Base-by-base conservation (phyloP, 2,113 vertebrate genomes). In the Serinus canaria region DNA sequence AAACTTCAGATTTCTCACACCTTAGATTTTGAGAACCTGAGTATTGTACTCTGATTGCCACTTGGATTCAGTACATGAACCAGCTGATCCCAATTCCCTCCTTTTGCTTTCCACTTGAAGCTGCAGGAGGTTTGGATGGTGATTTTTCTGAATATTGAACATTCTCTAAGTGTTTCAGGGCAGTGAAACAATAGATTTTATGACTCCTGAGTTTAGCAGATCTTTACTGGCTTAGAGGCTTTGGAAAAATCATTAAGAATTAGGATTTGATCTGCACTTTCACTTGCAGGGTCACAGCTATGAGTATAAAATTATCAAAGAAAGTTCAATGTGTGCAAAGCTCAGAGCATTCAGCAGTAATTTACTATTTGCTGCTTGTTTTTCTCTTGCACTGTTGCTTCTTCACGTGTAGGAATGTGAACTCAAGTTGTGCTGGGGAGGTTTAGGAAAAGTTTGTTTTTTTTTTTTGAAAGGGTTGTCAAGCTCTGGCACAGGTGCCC, bases 221-320 rank as follows among this genome's bases (percentile, higher is more conserved):
- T 59, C 75, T 85, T 88, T 80, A 20, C 33, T 90, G 67, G 59
- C 79, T 90, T 94, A 87, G 80, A 79, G 90, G 75, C 88, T 96
- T 92, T 91, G 78, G 74, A 75, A 91, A 85, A 85, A 85, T 89
- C 79, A 3, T 37, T 66, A 43, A 46, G 68, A 87, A 59, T 82
- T 80, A 74, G 64, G 70, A 67, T 86, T 69, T 85, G 74, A 76
- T 80, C 35, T 60, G 67, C 7, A 17, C 81, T 94, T 82, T 30
- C 13, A 20, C 82, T 69, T 87, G 87, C 41, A 73, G 75, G 63
- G 82, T 87, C 79, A 70, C 46, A 91, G 72, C 67, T 46, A 12
- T 3, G 27, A 76, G 66, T 23, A 27, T 14, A 46, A 43, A 83
- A 69, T 5, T 41, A n/a, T 20, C 53, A 16, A 37, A 62, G 55